Evolutionary conservation across 2,888 invertebrate species (phyloP).

Genomic region (Pachliopta kotzebuea): DNA sequence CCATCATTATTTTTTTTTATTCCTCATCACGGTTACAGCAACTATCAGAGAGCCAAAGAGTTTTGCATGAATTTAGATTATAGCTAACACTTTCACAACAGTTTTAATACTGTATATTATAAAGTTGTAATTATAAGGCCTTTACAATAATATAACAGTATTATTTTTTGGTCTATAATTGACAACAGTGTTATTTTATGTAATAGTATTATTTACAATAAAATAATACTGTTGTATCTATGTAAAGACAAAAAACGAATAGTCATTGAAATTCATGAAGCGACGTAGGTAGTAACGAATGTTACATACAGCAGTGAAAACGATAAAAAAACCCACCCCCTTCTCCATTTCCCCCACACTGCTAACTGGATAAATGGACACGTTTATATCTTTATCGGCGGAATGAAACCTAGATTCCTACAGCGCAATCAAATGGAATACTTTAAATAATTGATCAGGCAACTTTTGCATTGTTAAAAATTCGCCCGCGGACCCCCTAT

Average conservation of each 20-base stretch:
- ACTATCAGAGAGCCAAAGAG: too few relatives aligned
- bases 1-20: too few relatives aligned
- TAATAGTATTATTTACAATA: too few relatives aligned
- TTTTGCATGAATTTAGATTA: too few relatives aligned
- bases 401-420: slow-evolving; percentile 30
- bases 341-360: background rate
- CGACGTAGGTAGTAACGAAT: background rate
- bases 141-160: too few relatives aligned
- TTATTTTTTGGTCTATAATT: too few relatives aligned
- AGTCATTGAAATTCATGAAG: background rate
- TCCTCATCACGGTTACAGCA: too few relatives aligned
- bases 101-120: too few relatives aligned
- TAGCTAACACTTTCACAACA: too few relatives aligned
- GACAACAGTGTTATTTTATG: too few relatives aligned
- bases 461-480: slow-evolving; percentile 70
- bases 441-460: slow-evolving; percentile 59
- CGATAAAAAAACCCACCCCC: background rate
- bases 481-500: slow-evolving; percentile 49
- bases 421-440: slow-evolving; percentile 46
- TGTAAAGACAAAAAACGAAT: background rate
- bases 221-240: too few relatives aligned
- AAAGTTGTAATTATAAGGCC: too few relatives aligned
- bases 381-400: slow-evolving; percentile 25
- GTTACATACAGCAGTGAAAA: background rate
- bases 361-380: slow-evolving; percentile 12